Base-by-base conservation (phyloP, 2,113 vertebrate species). In the Prunella himalayana region DNA sequence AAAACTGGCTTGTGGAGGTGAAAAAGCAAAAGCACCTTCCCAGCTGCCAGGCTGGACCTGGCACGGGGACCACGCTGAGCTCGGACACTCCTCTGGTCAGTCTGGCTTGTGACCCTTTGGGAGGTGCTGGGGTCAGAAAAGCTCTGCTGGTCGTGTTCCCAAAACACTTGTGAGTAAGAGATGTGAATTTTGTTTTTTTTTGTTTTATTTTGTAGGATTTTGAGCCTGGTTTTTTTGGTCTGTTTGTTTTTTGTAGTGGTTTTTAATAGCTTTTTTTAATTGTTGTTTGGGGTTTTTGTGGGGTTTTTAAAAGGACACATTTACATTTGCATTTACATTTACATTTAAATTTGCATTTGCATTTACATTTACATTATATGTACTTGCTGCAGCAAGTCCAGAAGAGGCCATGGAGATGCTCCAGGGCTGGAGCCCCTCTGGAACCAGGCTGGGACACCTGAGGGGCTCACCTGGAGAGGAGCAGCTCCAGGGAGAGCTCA, bases 91-190 rank as follows among this genome's bases (percentile, higher is more conserved):
- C 63, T 28, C 24, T 4, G 8, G 7, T 24, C 28, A 6, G 8
- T 1, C 69, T 8, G 24, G 11, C 31, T 16, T 0, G 0, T 6
- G 47, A 23, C 10, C 53, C 35, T 28, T 11, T 4, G 18, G 35
- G 12, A 76, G 61, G 13, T 12, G 30, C 59, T 73, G 86, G 8
- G 42, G 25, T 53, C 30, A 86, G 35, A n/a, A 83, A n/a, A 7
- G 3, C 27, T 45, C n/a, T 6, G 1, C 60, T 44, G 31, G 3
- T 49, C 17, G n/a, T 49, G 3, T 20, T n/a, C 44, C 56, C 13
- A 49, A 16, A 9, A 3, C 9, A 3, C 8, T 17, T 9, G 3
- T 3, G n/a, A 47, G 9, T 9, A 22, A 31, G 24, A 72, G 8
- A 17, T 31, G 39, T 27, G 10, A 8, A 7, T 44, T 31, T 49